These are phyloP conservation scores for Meganola albula DNA, from an alignment of 2,888 invertebrate genomes.

Conservation along the genomic window DNA sequence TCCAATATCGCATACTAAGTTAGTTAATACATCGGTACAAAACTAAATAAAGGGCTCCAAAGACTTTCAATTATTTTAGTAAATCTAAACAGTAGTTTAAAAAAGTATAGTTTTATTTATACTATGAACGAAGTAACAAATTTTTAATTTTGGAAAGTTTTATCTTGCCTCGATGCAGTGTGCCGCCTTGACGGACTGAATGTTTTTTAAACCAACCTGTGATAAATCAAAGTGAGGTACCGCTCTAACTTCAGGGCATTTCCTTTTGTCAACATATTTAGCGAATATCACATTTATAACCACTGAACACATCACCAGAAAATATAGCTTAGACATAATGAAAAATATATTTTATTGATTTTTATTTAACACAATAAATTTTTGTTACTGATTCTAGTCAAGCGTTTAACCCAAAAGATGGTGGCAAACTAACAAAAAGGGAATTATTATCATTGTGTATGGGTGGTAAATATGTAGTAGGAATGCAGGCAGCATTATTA, in stretches of 20 bases:
- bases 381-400: slow-evolving; percentile 9
- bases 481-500: slow-evolving; percentile 63
- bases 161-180: too few species aligned
- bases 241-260: slow-evolving; percentile 87
- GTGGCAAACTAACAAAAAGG: slow-evolving; percentile 63
- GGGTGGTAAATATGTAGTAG: slow-evolving; percentile 60
- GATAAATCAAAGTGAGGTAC: slow-evolving; percentile 87
- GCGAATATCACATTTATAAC: slow-evolving; percentile 25
- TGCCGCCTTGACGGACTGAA: too few species aligned
- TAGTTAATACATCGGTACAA: too few species aligned
- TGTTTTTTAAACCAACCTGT: slow-evolving; percentile 78
- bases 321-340: slow-evolving; percentile 30
- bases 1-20: too few species aligned
- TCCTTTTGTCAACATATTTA: slow-evolving; percentile 79
- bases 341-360: too few species aligned
- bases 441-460: slow-evolving; percentile 71
- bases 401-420: slow-evolving; percentile 51
- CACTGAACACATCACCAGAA: slow-evolving; percentile 34
- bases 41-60: too few species aligned
- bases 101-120: too few species aligned
- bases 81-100: too few species aligned
- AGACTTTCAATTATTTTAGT: too few species aligned
- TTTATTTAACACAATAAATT: too few species aligned
- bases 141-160: too few species aligned
- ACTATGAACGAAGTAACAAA: too few species aligned